Evolutionary conservation across 2,113 vertebrate species (phyloP).

Genomic region (Leucoraja erinaceus): DNA sequence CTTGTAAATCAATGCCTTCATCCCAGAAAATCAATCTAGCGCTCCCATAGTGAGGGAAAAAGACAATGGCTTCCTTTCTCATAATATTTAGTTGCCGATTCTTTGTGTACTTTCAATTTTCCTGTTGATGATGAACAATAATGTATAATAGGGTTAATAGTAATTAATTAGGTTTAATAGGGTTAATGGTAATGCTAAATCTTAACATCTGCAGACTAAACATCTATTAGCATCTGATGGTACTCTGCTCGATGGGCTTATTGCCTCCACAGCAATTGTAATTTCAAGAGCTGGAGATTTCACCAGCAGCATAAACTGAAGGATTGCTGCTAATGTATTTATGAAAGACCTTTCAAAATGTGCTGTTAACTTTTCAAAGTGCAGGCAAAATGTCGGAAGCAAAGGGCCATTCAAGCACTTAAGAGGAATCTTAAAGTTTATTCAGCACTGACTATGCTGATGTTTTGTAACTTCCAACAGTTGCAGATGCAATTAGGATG

Average conservation of each 20-base stretch:
- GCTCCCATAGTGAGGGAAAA: no score
- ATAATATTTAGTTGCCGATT: no score
- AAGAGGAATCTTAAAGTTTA: background rate
- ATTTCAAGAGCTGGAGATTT: background rate
- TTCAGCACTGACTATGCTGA: background rate
- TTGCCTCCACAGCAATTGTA: background rate
- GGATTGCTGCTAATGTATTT: background rate
- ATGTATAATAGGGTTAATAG: no score
- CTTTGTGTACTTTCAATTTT: no score
- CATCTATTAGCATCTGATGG: background rate
- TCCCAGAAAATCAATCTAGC: no score
- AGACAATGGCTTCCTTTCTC: no score
- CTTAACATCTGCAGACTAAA: background rate
- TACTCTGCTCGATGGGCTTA: background rate
- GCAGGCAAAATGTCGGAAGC: background rate
- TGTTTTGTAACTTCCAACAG: background rate
- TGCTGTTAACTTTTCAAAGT: constrained; percentile 4
- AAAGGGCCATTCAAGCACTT: background rate
- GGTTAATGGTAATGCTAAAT: background rate
- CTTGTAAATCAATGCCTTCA: no score
- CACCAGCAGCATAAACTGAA: background rate
- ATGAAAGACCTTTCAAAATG: background rate
- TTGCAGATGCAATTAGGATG: no score
- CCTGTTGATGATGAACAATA: no score
- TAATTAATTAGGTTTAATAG: no score